Percentiles rank a stretch among this genome's conserved stretches.
phyloP scores from a whole-genome alignment of 2,888 invertebrate species.

The Branchipolynoe longqiensis region DNA sequence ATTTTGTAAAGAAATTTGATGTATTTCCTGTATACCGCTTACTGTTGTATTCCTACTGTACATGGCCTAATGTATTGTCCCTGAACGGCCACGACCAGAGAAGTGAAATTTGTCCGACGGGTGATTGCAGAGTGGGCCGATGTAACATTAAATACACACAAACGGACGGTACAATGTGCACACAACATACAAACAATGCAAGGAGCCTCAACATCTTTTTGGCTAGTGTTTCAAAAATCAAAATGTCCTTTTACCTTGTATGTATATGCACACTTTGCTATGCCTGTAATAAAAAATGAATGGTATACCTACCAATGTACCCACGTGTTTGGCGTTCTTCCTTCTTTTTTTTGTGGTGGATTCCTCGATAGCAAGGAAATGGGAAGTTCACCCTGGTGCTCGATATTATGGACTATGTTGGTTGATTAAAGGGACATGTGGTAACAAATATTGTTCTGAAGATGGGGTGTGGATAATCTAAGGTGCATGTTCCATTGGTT shows the following conservation, averaged over 20 bases:
- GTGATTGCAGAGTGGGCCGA: neutral
- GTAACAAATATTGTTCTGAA: no score
- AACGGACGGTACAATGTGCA: conserved; percentile 20
- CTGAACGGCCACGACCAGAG: neutral
- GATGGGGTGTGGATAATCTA: no score
- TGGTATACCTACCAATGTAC: conserved; percentile 46
- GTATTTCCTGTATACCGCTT: conserved; percentile 46
- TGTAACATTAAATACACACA: conserved; percentile 11
- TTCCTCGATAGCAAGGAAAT: no score
- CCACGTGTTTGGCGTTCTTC: neutral
- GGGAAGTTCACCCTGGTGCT: no score
- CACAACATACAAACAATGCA: conserved; percentile 33
- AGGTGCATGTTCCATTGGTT: no score
- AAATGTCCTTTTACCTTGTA: conserved; percentile 56
- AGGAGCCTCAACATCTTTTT: conserved; percentile 48
- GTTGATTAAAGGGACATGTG: no score
- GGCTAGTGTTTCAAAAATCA: conserved; percentile 53
- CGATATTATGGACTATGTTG: no score
- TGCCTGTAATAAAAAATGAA: conserved; percentile 54
- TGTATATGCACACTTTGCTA: conserved; percentile 56
- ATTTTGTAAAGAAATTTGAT: conserved; percentile 50
- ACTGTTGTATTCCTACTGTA: conserved; percentile 38
- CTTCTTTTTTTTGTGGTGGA: neutral
- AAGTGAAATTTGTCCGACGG: neutral
- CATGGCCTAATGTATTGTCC: conserved; percentile 49